Base-by-base conservation (phyloP, 1,140 invertebrate genomes). In the Dinoponera quadriceps region DNA sequence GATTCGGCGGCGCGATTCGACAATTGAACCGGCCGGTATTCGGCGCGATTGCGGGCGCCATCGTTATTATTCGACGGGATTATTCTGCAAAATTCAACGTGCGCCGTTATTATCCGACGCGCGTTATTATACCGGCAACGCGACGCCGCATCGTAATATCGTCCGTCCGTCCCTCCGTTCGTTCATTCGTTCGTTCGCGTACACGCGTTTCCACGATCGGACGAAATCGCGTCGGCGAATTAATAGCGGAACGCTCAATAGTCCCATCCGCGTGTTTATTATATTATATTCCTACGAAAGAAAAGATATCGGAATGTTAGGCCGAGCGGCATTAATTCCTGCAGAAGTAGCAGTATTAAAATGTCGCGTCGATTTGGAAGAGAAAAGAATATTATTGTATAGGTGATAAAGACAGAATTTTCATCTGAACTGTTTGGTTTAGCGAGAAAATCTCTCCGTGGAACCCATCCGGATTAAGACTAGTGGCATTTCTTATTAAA, bases 21-120 rank as follows among this genome's bases (percentile, higher is more conserved):
- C 73, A 27, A 77, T 77, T 65, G 73, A 77, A 54, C 73, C 49
- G 14, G 38, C 44, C 62, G 48, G 38, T 44, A 9, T 11, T 51
- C n/a, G 33, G 18, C 44, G 44, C 44, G 20, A 59, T 44, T 51
- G 33, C 75, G 62, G 25, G 72, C 74, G 75, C 51, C 13, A 27
- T 48, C 48, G 62, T 80, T 80, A 80, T 80, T 80, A 69, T 80
- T 63, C 75, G 38, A 80, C 1, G 33, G 75, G 75, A 80, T 80
- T 80, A 80, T 80, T 80, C 65, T 57, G 71, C 75, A 80, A 80
- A 80, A 80, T 80, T 80, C 75, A 57, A 44, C 65, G 65, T 65
- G 51, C 65, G 65, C 38, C 62, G 62, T 80, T 80, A 80, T 80
- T 71, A 69, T 80, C 65, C 75, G 33, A 78, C 1, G 44, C 74